phyloP scores from a whole-genome alignment of 2,113 vertebrate species.

The Agelaius tricolor region DNA sequence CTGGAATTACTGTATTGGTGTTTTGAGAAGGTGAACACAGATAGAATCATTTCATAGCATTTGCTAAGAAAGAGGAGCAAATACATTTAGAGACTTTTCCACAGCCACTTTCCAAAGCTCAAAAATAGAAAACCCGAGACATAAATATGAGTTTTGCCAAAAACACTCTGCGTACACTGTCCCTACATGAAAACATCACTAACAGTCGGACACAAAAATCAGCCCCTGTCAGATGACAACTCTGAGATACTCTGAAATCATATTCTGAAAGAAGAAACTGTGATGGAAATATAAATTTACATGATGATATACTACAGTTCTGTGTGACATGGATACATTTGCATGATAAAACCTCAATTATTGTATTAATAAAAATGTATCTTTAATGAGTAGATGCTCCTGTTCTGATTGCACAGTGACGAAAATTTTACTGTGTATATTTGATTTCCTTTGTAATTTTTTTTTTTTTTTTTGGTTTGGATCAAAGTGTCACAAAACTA shows the following conservation, averaged over 20 bases:
- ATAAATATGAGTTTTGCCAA: background rate
- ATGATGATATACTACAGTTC: background rate
- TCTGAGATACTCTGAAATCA: background rate
- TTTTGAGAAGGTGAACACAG: background rate
- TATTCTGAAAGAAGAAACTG: background rate
- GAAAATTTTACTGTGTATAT: background rate
- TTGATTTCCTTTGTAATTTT: background rate
- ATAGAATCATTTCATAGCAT: background rate
- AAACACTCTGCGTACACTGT: background rate
- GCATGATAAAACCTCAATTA: background rate
- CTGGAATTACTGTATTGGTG: background rate
- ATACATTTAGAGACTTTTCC: background rate
- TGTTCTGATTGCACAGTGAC: background rate
- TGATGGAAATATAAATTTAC: background rate
- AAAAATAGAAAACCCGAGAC: background rate
- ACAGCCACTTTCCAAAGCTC: background rate
- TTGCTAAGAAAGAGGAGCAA: background rate
- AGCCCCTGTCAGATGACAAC: background rate
- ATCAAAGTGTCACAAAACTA: background rate
- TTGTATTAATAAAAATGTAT: background rate
- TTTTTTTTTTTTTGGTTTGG: background rate
- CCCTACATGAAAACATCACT: background rate
- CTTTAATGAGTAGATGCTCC: background rate
- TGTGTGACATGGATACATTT: background rate
- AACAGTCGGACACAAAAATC: background rate